Evolutionary conservation across 1,140 invertebrate genomes (phyloP).

Genomic region (Anastrepha obliqua): DNA sequence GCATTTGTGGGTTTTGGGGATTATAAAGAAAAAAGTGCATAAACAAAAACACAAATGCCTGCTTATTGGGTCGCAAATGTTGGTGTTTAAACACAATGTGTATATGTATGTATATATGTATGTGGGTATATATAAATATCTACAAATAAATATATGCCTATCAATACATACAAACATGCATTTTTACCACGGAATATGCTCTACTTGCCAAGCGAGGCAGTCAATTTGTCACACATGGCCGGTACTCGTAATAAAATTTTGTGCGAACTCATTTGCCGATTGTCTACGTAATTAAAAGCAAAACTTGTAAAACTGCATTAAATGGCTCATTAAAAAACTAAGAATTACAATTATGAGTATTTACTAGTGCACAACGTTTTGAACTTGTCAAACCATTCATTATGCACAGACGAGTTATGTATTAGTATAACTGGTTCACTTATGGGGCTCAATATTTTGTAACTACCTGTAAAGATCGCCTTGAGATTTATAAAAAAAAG

Average conservation of each 20-base stretch:
- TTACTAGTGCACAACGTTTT: too few species aligned
- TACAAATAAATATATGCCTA: too few species aligned
- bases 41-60: neutral
- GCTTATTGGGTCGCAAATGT: constrained; percentile 6
- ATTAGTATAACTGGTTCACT: neutral
- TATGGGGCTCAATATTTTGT: neutral
- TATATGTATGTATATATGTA: neutral
- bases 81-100: neutral
- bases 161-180: too few species aligned
- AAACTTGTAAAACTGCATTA: neutral
- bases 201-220: too few species aligned
- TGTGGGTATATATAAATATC: neutral
- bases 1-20: neutral
- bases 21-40: neutral
- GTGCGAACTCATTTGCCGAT: neutral
- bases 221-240: neutral
- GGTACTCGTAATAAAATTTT: neutral
- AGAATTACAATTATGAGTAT: too few species aligned
- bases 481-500: too few species aligned
- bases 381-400: too few species aligned
- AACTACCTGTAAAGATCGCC: too few species aligned
- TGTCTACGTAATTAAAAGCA: neutral
- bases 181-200: too few species aligned
- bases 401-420: too few species aligned
- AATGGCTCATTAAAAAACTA: too few species aligned